phyloP scores from a whole-genome alignment of 2,888 invertebrate species.

The Mesorhabditis belari region DNA sequence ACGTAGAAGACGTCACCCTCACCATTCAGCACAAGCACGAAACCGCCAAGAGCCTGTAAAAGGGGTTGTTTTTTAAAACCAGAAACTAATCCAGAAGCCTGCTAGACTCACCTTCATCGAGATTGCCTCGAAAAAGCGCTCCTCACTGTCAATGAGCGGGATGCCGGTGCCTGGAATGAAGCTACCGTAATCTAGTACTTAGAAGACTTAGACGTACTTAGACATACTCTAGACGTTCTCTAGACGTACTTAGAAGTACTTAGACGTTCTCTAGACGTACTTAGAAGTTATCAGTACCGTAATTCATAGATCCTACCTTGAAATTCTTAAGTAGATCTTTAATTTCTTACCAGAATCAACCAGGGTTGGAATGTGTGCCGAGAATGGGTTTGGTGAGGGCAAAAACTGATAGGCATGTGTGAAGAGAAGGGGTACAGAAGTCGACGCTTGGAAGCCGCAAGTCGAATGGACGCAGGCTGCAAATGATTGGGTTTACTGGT shows the following conservation, averaged over 20 bases:
- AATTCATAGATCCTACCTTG: not conserved
- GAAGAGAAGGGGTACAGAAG: slow-evolving; percentile 7
- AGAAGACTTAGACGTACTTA: too few relatives aligned
- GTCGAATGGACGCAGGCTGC: slow-evolving; percentile 8
- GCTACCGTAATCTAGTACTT: too few relatives aligned
- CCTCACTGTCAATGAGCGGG: slow-evolving; percentile 36
- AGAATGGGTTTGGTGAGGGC: slow-evolving; percentile 7
- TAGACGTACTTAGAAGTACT: too few relatives aligned
- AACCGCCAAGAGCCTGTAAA: slow-evolving; percentile 89
- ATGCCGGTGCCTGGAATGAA: slow-evolving; percentile 20
- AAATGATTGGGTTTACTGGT: not conserved
- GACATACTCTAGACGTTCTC: too few relatives aligned
- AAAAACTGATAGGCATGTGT: slow-evolving; percentile 5
- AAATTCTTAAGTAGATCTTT: too few relatives aligned
- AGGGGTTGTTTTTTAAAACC: slow-evolving; percentile 47
- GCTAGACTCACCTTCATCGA: slow-evolving; percentile 26
- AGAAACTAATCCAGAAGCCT: not conserved
- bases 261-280: too few relatives aligned
- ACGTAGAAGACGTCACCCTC: slow-evolving; percentile 96
- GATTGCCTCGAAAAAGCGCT: slow-evolving; percentile 38
- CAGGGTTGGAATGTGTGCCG: not conserved
- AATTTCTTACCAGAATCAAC: not conserved
- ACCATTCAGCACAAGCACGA: slow-evolving; percentile 94
- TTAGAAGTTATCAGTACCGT: too few relatives aligned
- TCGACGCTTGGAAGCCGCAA: slow-evolving; percentile 1